phyloP scores from a whole-genome alignment of 2,797 vertebrate genomes.

The Rousettus madagascariensis region DNA sequence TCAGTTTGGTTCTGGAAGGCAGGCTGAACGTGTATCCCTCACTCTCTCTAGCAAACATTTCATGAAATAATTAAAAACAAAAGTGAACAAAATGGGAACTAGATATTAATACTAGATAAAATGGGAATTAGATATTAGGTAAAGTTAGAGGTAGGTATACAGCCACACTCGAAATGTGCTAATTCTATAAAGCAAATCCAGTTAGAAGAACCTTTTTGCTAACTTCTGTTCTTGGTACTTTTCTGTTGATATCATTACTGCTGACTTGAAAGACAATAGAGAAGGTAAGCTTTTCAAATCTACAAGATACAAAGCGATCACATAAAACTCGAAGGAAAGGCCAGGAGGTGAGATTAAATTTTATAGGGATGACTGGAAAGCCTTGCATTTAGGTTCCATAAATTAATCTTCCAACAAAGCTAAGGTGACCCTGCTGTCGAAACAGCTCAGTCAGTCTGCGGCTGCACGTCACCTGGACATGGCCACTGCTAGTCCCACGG shows the following conservation, averaged over 20 bases:
- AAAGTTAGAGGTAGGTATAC: background rate
- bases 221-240: background rate
- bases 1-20: background rate
- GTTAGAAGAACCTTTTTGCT: background rate
- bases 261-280: background rate
- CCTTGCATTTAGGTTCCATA: background rate
- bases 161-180: background rate
- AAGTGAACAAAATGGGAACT: background rate
- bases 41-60: background rate
- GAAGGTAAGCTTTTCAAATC: background rate
- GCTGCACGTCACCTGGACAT: background rate
- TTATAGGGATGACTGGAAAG: background rate
- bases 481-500: background rate
- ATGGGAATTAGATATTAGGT: background rate
- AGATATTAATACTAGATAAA: background rate
- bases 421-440: background rate
- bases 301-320: background rate
- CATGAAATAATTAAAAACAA: conserved; percentile 26
- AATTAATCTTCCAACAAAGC: background rate
- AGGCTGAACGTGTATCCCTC: background rate
- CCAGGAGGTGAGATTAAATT: background rate
- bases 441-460: background rate
- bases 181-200: background rate
- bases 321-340: background rate
- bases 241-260: background rate